Percentiles rank a stretch among this genome's conserved stretches.
Evolutionary conservation across 2,113 vertebrate genomes (phyloP).

Genomic region (Tursiops truncatus): DNA sequence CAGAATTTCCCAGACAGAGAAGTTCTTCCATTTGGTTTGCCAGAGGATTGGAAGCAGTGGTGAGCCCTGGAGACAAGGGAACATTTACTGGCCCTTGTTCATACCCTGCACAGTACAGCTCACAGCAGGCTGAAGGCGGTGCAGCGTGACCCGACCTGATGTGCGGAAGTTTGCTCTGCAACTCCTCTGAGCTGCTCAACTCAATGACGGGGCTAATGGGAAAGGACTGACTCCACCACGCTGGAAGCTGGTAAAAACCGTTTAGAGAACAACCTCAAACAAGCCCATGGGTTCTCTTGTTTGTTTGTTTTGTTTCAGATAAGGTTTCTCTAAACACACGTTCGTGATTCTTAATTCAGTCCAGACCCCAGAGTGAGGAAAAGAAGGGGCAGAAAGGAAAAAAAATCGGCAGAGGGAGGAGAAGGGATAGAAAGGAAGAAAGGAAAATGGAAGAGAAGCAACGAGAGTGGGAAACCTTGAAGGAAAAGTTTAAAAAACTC

Average conservation of each 20-base stretch:
- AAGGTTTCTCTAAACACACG: not conserved
- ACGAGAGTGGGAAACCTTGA: not conserved
- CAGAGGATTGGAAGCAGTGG: not conserved
- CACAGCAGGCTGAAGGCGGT: not conserved
- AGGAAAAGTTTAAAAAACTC: not conserved
- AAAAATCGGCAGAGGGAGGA: not conserved
- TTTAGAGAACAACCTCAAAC: not conserved
- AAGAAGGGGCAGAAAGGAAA: not conserved
- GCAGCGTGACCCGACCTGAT: not conserved
- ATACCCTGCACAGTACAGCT: not conserved
- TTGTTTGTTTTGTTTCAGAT: slow-evolving; percentile 3
- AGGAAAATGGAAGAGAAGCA: not conserved
- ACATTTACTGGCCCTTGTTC: not conserved
- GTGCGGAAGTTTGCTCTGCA: not conserved
- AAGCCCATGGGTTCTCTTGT: not conserved
- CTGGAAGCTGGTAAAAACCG: not conserved
- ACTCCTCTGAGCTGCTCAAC: not conserved
- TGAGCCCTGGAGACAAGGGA: slow-evolving; percentile 5
- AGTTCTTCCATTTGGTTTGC: slow-evolving; percentile 61
- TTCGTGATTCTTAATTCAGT: slow-evolving; percentile 2
- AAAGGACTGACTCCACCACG: not conserved
- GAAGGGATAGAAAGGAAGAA: not conserved
- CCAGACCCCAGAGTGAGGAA: not conserved
- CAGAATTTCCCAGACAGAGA: slow-evolving; percentile 62
- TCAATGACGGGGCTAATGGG: not conserved